Evolutionary conservation across 2,888 invertebrate genomes (phyloP).

Genomic region (Dicycla oo): DNA sequence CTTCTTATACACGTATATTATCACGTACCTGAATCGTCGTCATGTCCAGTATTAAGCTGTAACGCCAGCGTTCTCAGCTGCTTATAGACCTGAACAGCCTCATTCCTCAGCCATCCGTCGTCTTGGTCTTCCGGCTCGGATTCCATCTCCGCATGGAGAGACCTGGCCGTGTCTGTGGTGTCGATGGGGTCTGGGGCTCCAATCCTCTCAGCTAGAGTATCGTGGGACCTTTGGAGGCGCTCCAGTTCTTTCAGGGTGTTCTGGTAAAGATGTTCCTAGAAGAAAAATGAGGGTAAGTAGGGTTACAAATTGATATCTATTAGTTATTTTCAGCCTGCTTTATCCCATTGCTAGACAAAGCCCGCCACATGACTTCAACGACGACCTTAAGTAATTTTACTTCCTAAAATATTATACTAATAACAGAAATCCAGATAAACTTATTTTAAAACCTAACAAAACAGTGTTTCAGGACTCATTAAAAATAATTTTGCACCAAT

Average conservation of each 20-base stretch:
- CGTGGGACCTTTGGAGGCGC: slow-evolving; percentile 93
- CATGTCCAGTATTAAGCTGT: slow-evolving; percentile 94
- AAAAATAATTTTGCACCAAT: background rate
- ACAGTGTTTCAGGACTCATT: background rate
- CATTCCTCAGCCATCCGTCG: slow-evolving; percentile 91
- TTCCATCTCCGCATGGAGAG: slow-evolving; percentile 97
- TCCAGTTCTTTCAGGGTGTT: slow-evolving; percentile 92
- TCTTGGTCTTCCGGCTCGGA: slow-evolving; percentile 91
- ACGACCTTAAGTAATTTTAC: background rate
- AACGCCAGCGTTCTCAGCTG: slow-evolving; percentile 93
- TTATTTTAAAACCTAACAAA: background rate
- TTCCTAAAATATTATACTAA: background rate
- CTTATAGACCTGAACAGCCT: slow-evolving; percentile 93
- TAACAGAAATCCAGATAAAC: background rate
- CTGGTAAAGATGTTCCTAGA: slow-evolving; percentile 88
- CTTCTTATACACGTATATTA: background rate
- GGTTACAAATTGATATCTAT: background rate
- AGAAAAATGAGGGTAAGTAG: slow-evolving; percentile 13
- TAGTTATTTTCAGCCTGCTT: background rate
- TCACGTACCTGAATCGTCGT: slow-evolving; percentile 92
- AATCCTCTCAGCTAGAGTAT: slow-evolving; percentile 92
- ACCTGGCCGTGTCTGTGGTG: slow-evolving; percentile 89
- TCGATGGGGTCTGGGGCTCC: slow-evolving; percentile 90
- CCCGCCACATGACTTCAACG: background rate
- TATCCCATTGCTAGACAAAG: too few relatives aligned